Conservation (phyloP, 2,113 vertebrate species). For the Hippopotamus amphibius region DNA sequence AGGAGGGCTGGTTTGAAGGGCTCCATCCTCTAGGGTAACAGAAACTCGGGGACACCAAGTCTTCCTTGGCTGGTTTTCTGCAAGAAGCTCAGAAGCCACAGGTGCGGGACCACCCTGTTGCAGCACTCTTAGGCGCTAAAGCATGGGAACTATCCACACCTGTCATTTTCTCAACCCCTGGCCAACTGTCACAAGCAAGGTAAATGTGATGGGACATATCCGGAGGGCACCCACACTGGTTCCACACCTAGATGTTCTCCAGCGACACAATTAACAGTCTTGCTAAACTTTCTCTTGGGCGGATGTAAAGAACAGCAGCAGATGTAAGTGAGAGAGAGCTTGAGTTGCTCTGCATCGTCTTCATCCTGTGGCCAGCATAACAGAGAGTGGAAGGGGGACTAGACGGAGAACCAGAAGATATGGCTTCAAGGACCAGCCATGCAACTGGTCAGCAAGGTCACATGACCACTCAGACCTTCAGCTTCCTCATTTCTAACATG, state of each 20-base stretch:
- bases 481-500: background rate
- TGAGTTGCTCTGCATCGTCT: background rate
- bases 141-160: background rate
- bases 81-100: background rate
- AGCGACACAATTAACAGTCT: background rate
- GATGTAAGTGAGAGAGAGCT: background rate
- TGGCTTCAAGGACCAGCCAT: background rate
- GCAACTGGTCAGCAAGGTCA: background rate
- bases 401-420: rapidly evolving
- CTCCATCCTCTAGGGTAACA: background rate
- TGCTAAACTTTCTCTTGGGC: background rate
- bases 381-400: background rate
- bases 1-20: background rate
- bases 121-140: background rate
- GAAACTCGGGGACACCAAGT: background rate
- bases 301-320: background rate
- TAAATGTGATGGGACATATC: background rate
- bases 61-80: background rate
- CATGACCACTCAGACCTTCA: rapidly evolving
- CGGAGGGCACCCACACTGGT: background rate
- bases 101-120: background rate
- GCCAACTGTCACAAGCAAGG: background rate
- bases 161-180: background rate
- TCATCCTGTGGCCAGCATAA: background rate
- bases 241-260: background rate